Evolutionary conservation across 2,797 vertebrate species (phyloP), one percentile per base, ranked within the genome.

Genomic region (Centroberyx gerrardi): DNA sequence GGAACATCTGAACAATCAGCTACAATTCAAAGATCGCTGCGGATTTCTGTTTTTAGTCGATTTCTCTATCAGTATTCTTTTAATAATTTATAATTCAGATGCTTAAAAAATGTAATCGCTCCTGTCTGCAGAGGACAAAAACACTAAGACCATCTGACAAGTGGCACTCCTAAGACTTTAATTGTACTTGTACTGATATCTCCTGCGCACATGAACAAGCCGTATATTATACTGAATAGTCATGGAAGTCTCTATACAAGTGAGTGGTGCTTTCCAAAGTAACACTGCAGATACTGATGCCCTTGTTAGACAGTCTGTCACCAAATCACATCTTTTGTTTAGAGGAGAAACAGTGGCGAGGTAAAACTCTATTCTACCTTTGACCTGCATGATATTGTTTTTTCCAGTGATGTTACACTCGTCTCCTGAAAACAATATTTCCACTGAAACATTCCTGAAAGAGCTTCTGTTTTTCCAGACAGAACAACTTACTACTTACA

Each of bases 391-490:
- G 58, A 48, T 66, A 44, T 14, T 52, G 31, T 42, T 87, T 69
- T 80, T 61, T 59, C 51, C 2, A 46, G 28, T 14, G 54, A 72
- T 60, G 64, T 55, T 42, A 74, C 55, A 75, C 60, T 28, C 40
- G 9, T 44, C 42, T 71, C 22, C 15, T 58, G 29, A 69, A 55
- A 80, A 67, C 27, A 14, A 44, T 6, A 72, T 64, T 77, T 82
- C 59, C 56, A 76, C 62, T 51, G 38, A 79, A 72, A 91, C 83
- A 92, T 93, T 89, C 89, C 90, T 82, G 54, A 61, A 53, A 42
- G 40, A 46, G 33, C 59, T 27, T 51, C 44, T 33, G 13, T 31
- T 36, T 54, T 29, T n/a, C 27, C 8, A 12, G 36, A 75, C 55
- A 27, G 29, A 71, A 72, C 60, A 62, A 13, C 63, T 74, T 68